Evolutionary conservation across 2,797 vertebrate genomes (phyloP), one percentile per base, ranked within the genome.

Genomic region (Zalophus californianus): DNA sequence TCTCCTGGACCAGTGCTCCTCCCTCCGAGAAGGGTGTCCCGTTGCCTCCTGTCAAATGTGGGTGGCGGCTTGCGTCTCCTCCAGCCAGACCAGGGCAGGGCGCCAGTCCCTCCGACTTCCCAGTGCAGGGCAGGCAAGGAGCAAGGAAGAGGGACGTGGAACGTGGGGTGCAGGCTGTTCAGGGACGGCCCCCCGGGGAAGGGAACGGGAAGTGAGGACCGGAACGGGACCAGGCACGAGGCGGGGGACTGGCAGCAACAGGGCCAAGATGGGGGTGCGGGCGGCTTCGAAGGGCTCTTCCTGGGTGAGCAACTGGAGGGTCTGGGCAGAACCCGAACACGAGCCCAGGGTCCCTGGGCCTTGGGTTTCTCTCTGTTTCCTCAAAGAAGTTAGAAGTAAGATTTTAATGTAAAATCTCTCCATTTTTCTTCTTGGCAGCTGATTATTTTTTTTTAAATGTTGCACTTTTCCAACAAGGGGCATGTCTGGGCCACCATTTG

Each of bases 401-500:
- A 60, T 70, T 70, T 68, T 38, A 58, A 60, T 27, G 15, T n/a
- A 58, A 50, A 90, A 78, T 27, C 10, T 62, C 52, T 68, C 62
- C 21, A 7, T 25, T 41, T 91, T 52, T 41, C 52, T 48, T 52
- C 60, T 70, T 27, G 72, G 41, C 52, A 8, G 62, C 11, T 12
- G 9, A 48, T 52, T 91, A 54, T n/a, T 48, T 7, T 29, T 29
- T 64, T 64, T 64, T 3, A 13, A 64, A 44, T 66, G 16, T 3
- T 7, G 23, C n/a, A 25, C 58, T 90, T 58, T 52, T 32, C 70
- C 21, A 35, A 27, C 38, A 44, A 48, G 23, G 18, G 38, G 70
- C 9, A 0, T 1, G 9, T 32, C 23, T 7, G 23, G 58, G 35
- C 27, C 88, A 23, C 90, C 1, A 0, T 21, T 9, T 0, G 56